Base-by-base conservation (phyloP, 2,888 invertebrate genomes). In the Lydus trimaculatus region DNA sequence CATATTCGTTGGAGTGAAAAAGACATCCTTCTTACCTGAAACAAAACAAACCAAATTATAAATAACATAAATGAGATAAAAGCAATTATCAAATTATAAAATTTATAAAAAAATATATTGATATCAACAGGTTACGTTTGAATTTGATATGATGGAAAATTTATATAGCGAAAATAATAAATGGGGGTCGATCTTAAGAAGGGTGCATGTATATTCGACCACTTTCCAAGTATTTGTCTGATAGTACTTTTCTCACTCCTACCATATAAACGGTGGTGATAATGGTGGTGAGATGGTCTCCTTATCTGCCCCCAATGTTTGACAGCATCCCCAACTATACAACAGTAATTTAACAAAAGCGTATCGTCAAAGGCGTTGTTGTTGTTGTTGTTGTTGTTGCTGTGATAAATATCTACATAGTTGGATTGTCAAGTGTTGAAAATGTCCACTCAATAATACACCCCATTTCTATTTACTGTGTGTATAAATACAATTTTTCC, bases 11-110 rank as follows among this genome's bases (percentile, higher is more conserved):
- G 48, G 4, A 8, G n/a, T n/a, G 13, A 5, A 56, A 15, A 17
- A 33, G 65, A 43, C 20, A n/a, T n/a, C 0, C 56, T 65, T 33
- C 65, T 69, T 31, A 66, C 69, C 69, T 65, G 63, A 11, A 69
- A 69, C 69, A 62, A 69, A 60, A 61, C 61, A 43, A 61, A 20
- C 8, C 9, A 11, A 7, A 31, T 31, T 31, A 31, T 7, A 31
- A 28, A 8, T 15, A 36, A 36, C 36, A 36, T 15, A 7, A 13
- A 20, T 11, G n/a, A 28, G 28, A 17, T 4, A 43, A 1, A 43
- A 43, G 1, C 2, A 17, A 17, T 13, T 17, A 13, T 13, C 15
- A 15, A 36, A 36, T 36, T 36, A 36, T 9, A 11, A 33, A 33
- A 6, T 33, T 33, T 1, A 33, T 7, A 43, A 17, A 43, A 17